phyloP scores from a whole-genome alignment of 2,113 vertebrate species.

The Pogonocichla stellata region DNA sequence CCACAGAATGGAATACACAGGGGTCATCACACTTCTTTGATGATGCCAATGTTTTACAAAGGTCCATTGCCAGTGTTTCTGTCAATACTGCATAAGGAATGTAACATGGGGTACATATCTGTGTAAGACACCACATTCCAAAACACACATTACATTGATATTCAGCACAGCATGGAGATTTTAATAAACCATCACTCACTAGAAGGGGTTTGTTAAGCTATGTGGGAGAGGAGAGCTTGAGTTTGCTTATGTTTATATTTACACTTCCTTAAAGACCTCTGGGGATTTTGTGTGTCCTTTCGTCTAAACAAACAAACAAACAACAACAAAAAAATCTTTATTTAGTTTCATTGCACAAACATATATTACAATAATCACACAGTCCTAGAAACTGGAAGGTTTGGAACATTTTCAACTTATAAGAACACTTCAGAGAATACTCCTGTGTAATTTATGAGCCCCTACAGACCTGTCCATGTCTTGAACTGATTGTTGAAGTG shows the following conservation, averaged over 20 bases:
- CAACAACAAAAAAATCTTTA: background rate
- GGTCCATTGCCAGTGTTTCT: background rate
- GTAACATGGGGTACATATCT: background rate
- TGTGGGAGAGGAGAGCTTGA: background rate
- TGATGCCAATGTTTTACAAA: background rate
- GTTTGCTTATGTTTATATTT: slow-evolving; percentile 29
- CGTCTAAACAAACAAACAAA: slow-evolving; percentile 36
- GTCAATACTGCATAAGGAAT: background rate
- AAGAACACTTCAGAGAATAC: slow-evolving; percentile 71
- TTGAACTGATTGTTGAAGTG: slow-evolving; percentile 73
- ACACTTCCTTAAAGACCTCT: slow-evolving; percentile 9
- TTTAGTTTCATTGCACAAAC: background rate
- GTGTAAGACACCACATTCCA: background rate
- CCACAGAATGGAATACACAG: background rate
- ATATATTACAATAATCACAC: background rate
- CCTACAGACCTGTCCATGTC: slow-evolving; percentile 73
- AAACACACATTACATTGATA: background rate
- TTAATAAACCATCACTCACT: slow-evolving; percentile 6
- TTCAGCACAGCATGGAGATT: slow-evolving; percentile 9
- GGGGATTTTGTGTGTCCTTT: slow-evolving; percentile 34
- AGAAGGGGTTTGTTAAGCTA: background rate
- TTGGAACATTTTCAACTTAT: slow-evolving; percentile 55
- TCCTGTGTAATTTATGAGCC: slow-evolving; percentile 75
- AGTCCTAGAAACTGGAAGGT: slow-evolving; percentile 43
- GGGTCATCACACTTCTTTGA: background rate